Percentiles rank a stretch among this genome's conserved stretches.
These are phyloP conservation scores for Glyptemys insculpta DNA, from an alignment of 2,797 vertebrate genomes.

Conservation along the genomic window DNA sequence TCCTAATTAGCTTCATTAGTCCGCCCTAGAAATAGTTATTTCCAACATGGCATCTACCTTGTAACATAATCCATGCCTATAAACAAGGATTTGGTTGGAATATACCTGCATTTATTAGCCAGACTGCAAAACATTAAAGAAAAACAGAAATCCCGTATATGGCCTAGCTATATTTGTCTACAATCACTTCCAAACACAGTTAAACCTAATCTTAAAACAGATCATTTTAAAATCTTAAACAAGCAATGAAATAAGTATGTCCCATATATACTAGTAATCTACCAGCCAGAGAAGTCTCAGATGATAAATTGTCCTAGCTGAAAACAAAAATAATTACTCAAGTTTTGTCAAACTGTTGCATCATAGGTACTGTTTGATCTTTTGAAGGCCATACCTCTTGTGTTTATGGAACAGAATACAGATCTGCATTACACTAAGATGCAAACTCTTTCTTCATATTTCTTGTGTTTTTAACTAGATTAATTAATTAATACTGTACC, in stretches of 20 bases:
- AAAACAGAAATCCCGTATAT: neutral
- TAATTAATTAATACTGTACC: neutral
- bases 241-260: neutral
- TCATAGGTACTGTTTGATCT: neutral
- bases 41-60: neutral
- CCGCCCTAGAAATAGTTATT: neutral
- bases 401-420: neutral
- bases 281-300: neutral
- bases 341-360: neutral
- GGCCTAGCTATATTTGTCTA: neutral
- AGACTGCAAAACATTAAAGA: neutral
- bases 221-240: neutral
- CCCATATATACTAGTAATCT: neutral
- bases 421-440: neutral
- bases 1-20: neutral
- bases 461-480: neutral
- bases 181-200: neutral
- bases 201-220: neutral
- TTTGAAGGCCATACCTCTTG: neutral
- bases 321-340: neutral
- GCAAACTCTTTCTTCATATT: neutral
- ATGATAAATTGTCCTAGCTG: neutral
- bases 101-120: neutral
- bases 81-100: neutral
- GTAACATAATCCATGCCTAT: neutral